Conservation (phyloP, 2,113 vertebrate genomes). For the Dasyornis broadbenti region DNA sequence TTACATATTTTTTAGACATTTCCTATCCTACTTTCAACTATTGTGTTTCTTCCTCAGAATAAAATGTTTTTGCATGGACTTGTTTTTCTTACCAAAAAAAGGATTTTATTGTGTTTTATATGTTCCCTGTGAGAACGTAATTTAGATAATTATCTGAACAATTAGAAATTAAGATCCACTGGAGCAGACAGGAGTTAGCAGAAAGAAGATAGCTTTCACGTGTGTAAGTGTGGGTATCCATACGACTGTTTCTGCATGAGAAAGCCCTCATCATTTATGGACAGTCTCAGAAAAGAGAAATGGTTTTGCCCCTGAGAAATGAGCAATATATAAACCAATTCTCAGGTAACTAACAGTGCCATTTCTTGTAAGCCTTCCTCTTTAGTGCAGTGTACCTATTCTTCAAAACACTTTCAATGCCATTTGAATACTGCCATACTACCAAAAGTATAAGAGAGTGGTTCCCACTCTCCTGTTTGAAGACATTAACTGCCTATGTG, state of each 20-base stretch:
- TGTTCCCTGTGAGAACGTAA: not conserved
- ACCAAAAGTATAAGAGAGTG: not conserved
- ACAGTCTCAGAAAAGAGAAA: not conserved
- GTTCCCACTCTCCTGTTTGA: not conserved
- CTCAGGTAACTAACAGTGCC: not conserved
- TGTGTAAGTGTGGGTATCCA: not conserved
- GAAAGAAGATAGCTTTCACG: not conserved
- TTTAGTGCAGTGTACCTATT: not conserved
- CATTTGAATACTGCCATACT: not conserved
- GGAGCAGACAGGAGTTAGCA: not conserved
- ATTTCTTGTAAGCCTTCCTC: not conserved
- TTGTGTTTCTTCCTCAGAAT: not conserved
- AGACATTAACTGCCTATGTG: not conserved
- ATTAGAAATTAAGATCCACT: not conserved
- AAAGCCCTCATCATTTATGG: not conserved
- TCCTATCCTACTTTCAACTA: not conserved
- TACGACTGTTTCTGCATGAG: not conserved
- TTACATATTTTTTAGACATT: not conserved
- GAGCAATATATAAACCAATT: not conserved
- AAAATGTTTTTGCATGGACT: not conserved
- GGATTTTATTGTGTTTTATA: not conserved
- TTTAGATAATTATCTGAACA: not conserved
- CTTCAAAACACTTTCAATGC: not conserved
- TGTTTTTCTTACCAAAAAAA: not conserved
- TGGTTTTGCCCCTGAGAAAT: not conserved